Base-by-base conservation (phyloP, 2,888 invertebrate genomes). In the Drosophila fulvimacula region DNA sequence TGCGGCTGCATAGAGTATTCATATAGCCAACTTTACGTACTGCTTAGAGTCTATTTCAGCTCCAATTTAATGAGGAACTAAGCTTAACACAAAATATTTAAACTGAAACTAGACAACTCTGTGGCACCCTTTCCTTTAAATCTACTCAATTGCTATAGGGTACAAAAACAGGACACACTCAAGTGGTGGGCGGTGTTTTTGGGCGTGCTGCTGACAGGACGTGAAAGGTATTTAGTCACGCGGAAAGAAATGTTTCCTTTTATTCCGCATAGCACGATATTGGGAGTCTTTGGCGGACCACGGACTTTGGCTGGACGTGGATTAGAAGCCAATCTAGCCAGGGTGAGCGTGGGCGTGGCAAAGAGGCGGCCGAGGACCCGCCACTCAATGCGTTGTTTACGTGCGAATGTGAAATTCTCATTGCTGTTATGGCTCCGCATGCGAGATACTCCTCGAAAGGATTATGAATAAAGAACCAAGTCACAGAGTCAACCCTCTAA, bases 201-300 rank as follows among this genome's bases (percentile, higher is more conserved):
- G 46, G 81, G 81, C 81, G 73, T 70, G 77, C 32, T 65, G 46
- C 73, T 72, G 89, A 82, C 89, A 88, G 89, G 79, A 84, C 84
- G 85, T 84, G 83, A 89, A 84, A 89, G 89, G 83, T 84, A 84
- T 84, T 84, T 84, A 84, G 83, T 84, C 83, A 88, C 83, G 88
- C 83, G 83, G 84, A 70, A 87, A 88, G 85, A 87, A 84, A 84
- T 88, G 82, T 84, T 88, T 87, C 73, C 79, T 76, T 87, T 87
- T 79, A 84, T 89, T 76, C 79, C 71, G 70, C 67, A 73, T 55
- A 63, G 69, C 78, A 74, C 81, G 72, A 63, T 52, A 67, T 57
- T 44, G 63, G 11, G 30, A 30, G 46, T 42, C 24, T 32, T 10
- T 42, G 27, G 48, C 27, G 57, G 44, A 56, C 44, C 82, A 11